These are phyloP conservation scores for Bembecia ichneumoniformis DNA, from an alignment of 2,888 invertebrate species.

Conservation along the genomic window DNA sequence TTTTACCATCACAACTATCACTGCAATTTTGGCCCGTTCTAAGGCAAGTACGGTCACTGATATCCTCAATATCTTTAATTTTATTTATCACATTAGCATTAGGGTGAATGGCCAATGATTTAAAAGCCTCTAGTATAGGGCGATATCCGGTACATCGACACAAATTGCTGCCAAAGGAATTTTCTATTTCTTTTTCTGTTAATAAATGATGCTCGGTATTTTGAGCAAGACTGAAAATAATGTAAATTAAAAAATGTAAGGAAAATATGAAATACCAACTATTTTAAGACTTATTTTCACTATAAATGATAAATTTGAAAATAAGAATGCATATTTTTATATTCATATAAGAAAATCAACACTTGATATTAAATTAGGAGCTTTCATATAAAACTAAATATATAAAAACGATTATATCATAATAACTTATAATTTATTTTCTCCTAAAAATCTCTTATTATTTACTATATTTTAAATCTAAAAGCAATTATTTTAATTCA, in stretches of 20 bases:
- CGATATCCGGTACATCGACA: constrained; percentile 86
- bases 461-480: too few relatives aligned
- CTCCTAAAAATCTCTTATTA: too few relatives aligned
- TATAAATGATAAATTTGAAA: too few relatives aligned
- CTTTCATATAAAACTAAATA: too few relatives aligned
- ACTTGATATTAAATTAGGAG: too few relatives aligned
- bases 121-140: constrained; percentile 83
- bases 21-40: constrained; percentile 15
- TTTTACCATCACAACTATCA: not conserved
- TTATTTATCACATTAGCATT: constrained; percentile 63
- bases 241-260: not conserved
- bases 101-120: constrained; percentile 72
- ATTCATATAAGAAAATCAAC: too few relatives aligned
- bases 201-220: constrained; percentile 32
- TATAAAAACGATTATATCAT: too few relatives aligned
- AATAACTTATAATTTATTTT: too few relatives aligned
- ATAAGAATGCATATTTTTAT: too few relatives aligned
- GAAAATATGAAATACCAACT: too few relatives aligned
- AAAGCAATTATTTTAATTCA: too few relatives aligned
- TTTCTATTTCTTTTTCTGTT: constrained; percentile 78
- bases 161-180: constrained; percentile 82
- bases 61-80: constrained; percentile 45
- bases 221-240: constrained; percentile 20
- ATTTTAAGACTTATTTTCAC: too few relatives aligned
- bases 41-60: constrained; percentile 17